Base-by-base conservation (phyloP, 2,113 vertebrate genomes). In the Thamnaconus septentrionalis region DNA sequence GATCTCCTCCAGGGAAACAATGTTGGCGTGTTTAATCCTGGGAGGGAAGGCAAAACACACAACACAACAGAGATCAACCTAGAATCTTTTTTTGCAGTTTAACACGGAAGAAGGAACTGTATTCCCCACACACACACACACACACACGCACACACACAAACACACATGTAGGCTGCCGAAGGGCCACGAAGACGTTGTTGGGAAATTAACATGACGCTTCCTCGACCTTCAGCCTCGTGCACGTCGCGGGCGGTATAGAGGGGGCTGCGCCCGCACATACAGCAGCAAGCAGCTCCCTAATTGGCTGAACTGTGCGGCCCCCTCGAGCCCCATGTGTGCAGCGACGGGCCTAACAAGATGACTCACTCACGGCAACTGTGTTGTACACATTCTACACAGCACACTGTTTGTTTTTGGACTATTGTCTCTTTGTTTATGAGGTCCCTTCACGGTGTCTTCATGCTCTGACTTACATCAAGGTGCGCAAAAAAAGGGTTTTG, bases 21-120 rank as follows among this genome's bases (percentile, higher is more conserved):
- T 99, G 86, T 99, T 99, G 81, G 95, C 88, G 47, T 99, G 97
- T 88, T 99, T 98, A 79, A 98, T 94, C 90, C 97, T 99, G 80
- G 7, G 5, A 67, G 31, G 69, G n/a, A 45, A 72, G 5, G 64
- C 18, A 8, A 63, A 48, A 56, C 3, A 59, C 4, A 40, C 39
- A 61, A 40, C 39, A 2, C 11, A 4, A 39, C n/a, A 1, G 8
- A 40, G 8, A 40, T 59, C 7, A 41, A 52, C 3, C 6, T 18
- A 53, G 5, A 7, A 3, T 6, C 7, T 10, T 53, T 4, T 31
- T 31, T 31, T 31, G 18, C 18, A 31, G 18, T 31, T 31, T 31
- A 31, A 31, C 18, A 31, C 18, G 18, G 18, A 31, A 31, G 18
- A 31, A 31, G 18, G 18, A 31, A 31, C 18, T 31, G 18, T 31